These are phyloP conservation scores for Cerastoderma edule DNA, from an alignment of 2,888 invertebrate species.

Conservation along the genomic window DNA sequence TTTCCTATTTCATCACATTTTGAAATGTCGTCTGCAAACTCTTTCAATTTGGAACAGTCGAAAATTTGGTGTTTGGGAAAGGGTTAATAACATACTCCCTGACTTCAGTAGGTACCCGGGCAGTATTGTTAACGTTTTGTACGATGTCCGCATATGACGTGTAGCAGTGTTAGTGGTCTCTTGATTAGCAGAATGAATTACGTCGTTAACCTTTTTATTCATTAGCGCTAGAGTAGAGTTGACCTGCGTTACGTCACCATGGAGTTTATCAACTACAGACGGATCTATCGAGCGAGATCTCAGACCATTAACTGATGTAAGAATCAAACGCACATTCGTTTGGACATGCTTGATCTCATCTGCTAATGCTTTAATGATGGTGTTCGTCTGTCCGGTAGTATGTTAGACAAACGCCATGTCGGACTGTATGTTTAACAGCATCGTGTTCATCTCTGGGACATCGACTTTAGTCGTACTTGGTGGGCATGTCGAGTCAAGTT, in stretches of 20 bases:
- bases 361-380: neutral
- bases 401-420: neutral
- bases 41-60: no score
- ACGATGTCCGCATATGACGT: no score
- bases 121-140: no score
- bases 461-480: neutral
- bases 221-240: neutral
- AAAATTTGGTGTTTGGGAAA: no score
- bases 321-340: neutral
- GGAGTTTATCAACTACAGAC: neutral
- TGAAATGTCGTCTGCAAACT: no score
- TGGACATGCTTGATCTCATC: neutral
- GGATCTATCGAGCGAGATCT: neutral
- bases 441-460: neutral
- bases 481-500: no score
- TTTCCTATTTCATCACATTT: no score
- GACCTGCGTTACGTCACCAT: neutral
- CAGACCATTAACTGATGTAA: constrained; percentile 5
- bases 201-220: constrained; percentile 7
- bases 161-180: no score
- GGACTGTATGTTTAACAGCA: constrained; percentile 2
- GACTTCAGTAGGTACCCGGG: no score
- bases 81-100: no score
- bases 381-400: neutral
- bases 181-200: no score